Evolutionary conservation across 2,113 vertebrate species (phyloP).

Genomic region (Murina feae): DNA sequence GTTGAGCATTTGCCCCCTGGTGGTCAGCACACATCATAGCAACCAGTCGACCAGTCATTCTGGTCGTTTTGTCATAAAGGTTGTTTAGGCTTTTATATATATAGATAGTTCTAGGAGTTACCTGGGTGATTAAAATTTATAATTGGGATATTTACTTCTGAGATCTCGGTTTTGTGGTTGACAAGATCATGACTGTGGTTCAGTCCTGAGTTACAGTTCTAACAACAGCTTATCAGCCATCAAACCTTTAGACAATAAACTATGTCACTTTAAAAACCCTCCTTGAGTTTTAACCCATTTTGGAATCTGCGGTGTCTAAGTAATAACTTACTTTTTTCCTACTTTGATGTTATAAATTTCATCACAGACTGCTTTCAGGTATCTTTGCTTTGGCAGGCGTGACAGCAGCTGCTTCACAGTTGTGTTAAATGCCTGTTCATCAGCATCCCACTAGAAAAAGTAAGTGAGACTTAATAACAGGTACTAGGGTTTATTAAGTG

Average conservation of each 20-base stretch:
- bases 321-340: constrained; percentile 85
- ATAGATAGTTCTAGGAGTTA: not conserved
- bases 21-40: too few relatives aligned
- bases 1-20: too few relatives aligned
- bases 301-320: not conserved
- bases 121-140: not conserved
- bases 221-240: not conserved
- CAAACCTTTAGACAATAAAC: not conserved
- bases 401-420: constrained; percentile 92
- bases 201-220: not conserved
- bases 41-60: too few relatives aligned
- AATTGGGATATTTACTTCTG: not conserved
- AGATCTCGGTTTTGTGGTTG: not conserved
- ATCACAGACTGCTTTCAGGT: constrained; percentile 94
- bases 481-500: not conserved
- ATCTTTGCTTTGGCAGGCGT: constrained; percentile 92
- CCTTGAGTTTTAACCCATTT: not conserved
- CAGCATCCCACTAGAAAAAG: constrained; percentile 87
- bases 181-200: not conserved
- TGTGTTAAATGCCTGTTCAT: constrained; percentile 90
- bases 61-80: too few relatives aligned
- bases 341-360: constrained; percentile 95
- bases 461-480: not conserved
- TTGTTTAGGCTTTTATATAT: too few relatives aligned
- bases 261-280: not conserved